Evolutionary conservation across 2,888 invertebrate species (phyloP).

Genomic region (Xanthostigma xanthostigma): DNA sequence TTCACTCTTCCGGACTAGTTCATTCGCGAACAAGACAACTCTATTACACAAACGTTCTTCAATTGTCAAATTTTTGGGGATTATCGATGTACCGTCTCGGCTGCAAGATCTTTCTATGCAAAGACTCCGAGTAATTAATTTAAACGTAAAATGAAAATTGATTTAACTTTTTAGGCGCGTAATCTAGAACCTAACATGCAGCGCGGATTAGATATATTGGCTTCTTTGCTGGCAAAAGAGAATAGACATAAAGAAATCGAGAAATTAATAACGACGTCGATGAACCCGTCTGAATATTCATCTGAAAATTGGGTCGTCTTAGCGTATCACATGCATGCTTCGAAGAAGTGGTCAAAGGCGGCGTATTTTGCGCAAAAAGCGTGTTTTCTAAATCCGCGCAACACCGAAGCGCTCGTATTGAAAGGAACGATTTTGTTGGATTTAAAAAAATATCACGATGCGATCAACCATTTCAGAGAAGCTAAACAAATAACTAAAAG

Average conservation of each 20-base stretch:
- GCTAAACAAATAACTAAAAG: constrained; percentile 42
- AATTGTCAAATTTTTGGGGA: too few species aligned
- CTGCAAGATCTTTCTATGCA: too few species aligned
- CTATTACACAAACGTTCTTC: too few species aligned
- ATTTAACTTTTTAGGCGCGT: constrained; percentile 30
- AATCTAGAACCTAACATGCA: constrained; percentile 36
- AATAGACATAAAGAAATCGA: constrained; percentile 45
- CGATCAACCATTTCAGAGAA: constrained; percentile 48
- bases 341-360: constrained; percentile 50
- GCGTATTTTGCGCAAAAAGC: constrained; percentile 62
- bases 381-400: constrained; percentile 42
- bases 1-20: too few species aligned
- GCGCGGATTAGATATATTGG: constrained; percentile 47
- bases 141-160: neutral
- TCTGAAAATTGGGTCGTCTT: constrained; percentile 63
- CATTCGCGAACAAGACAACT: too few species aligned
- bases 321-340: constrained; percentile 51
- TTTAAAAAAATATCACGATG: constrained; percentile 49
- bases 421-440: constrained; percentile 54
- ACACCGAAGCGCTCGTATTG: constrained; percentile 56
- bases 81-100: too few species aligned
- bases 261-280: constrained; percentile 33
- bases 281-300: constrained; percentile 29
- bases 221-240: constrained; percentile 42
- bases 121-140: too few species aligned